Percentiles rank a stretch among this genome's conserved stretches.
Evolutionary conservation across 2,113 vertebrate genomes (phyloP).

Genomic region (Boleophthalmus pectinirostris): DNA sequence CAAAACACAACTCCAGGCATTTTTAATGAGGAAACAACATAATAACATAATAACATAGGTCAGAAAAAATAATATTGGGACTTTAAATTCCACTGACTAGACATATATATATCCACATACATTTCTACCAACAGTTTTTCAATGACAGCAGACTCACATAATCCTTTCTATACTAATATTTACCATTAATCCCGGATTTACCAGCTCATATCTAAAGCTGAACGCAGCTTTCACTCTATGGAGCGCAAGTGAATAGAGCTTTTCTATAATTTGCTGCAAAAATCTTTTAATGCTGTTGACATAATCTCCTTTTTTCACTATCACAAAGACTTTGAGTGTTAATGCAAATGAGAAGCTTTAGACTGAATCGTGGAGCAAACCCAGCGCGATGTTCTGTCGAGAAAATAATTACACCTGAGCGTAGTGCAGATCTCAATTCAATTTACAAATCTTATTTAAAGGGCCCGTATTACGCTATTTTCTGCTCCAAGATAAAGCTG

Average conservation of each 20-base stretch:
- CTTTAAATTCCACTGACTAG: no score
- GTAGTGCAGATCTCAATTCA: constrained; percentile 29
- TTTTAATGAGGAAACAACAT: no score
- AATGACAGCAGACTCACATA: background rate
- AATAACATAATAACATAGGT: no score
- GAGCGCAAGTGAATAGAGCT: constrained; percentile 3
- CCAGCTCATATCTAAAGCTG: background rate
- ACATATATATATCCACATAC: background rate
- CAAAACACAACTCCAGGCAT: no score
- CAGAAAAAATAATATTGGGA: no score
- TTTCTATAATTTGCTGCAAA: constrained; percentile 11
- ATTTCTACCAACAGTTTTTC: background rate
- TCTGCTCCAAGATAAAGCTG: no score
- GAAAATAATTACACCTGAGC: constrained; percentile 45
- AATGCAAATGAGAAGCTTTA: background rate
- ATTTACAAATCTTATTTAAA: constrained; percentile 43
- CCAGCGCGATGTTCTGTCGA: constrained; percentile 13
- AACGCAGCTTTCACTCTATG: background rate
- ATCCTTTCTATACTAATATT: constrained; percentile 7
- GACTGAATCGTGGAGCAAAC: constrained; percentile 11
- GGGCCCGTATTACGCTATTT: background rate
- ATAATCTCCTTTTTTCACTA: constrained; percentile 2
- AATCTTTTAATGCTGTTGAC: constrained; percentile 10
- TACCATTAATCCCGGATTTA: constrained; percentile 7
- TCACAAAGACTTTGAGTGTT: background rate